These are phyloP conservation scores for Melospiza melodia DNA, from an alignment of 2,113 vertebrate genomes.

Conservation along the genomic window DNA sequence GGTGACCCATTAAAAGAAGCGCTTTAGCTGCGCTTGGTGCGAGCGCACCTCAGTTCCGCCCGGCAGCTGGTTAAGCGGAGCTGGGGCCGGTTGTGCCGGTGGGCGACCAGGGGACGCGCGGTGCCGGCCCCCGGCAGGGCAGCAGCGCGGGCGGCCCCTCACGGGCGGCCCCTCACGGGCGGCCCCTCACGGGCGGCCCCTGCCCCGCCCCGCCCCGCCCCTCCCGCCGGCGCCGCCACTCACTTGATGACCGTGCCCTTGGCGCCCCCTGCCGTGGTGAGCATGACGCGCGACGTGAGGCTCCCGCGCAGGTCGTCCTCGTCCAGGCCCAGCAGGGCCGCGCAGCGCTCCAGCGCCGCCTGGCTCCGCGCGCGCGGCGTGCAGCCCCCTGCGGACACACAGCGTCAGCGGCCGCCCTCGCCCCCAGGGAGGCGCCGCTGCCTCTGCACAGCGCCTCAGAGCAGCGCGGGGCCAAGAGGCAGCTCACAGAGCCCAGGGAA, in stretches of 20 bases:
- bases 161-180: background rate
- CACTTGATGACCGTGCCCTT: slow-evolving; percentile 98
- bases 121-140: background rate
- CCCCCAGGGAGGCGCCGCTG: fast-evolving
- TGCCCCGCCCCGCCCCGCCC: too few relatives aligned
- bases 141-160: background rate
- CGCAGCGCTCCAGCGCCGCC: slow-evolving; percentile 84
- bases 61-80: fast-evolving
- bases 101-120: background rate
- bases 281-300: slow-evolving; percentile 94
- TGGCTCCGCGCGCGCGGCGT: slow-evolving; percentile 83
- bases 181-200: too few relatives aligned
- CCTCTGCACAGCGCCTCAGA: fast-evolving
- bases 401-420: background rate
- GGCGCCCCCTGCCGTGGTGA: slow-evolving; percentile 94
- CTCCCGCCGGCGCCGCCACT: slow-evolving; percentile 22
- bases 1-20: fast-evolving
- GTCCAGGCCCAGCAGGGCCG: slow-evolving; percentile 90
- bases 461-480: fast-evolving
- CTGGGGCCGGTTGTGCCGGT: fast-evolving
- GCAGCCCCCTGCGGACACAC: slow-evolving; percentile 86
- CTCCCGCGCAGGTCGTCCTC: slow-evolving; percentile 90
- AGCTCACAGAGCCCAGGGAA: background rate
- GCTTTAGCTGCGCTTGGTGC: fast-evolving
- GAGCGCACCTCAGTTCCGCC: fast-evolving